A percentile compares a stretch with the other conserved stretches of the same genome.
Evolutionary conservation across 2,797 vertebrate species (phyloP).

Genomic region (Diglossa cyanea): DNA sequence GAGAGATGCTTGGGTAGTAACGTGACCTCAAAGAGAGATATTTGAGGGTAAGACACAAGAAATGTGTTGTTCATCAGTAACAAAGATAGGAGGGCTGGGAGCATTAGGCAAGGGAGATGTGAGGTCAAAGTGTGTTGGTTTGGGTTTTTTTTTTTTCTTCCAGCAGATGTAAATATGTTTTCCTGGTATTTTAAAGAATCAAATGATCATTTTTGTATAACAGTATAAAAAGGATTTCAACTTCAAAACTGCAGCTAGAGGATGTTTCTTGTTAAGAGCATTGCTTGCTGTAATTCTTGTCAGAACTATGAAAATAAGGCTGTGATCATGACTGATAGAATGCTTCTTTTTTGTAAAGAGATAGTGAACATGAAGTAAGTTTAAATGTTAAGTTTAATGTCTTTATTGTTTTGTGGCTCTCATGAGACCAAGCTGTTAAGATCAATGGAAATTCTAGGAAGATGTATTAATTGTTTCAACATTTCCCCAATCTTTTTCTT

Average conservation of each 20-base stretch:
- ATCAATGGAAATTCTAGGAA: neutral
- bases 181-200: neutral
- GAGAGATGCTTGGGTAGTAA: neutral
- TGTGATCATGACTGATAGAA: neutral
- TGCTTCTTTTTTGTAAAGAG: neutral
- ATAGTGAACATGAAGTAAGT: neutral
- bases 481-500: neutral
- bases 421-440: neutral
- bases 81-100: neutral
- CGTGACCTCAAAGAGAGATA: neutral
- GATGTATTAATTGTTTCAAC: neutral
- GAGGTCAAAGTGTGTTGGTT: neutral
- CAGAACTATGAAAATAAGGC: neutral
- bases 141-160: neutral
- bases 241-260: neutral
- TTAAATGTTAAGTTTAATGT: neutral
- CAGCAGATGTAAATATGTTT: neutral
- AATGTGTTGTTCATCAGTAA: neutral
- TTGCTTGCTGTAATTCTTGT: neutral
- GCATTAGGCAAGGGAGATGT: rapidly evolving
- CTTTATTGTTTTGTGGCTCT: neutral
- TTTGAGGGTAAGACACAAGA: neutral
- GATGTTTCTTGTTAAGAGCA: neutral
- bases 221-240: neutral
- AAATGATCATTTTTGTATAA: neutral